A percentile compares a stretch with the other conserved stretches of the same genome.
Conservation (phyloP, 1,140 invertebrate species). For the Sitophilus oryzae region DNA sequence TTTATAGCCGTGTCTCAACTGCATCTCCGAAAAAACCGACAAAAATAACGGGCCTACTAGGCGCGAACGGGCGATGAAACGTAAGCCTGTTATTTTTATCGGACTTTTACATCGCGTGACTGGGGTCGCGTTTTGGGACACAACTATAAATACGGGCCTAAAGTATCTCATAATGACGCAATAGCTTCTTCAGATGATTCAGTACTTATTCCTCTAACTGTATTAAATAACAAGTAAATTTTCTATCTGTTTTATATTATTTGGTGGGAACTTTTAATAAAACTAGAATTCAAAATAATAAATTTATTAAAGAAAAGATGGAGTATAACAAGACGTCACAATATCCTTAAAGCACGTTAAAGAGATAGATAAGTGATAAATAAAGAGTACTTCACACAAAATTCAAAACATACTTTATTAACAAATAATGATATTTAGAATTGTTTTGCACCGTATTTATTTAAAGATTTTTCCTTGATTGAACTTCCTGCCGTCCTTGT, state of each 20-base stretch:
- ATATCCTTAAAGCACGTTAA: background rate
- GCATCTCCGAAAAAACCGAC: no score
- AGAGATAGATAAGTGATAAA: background rate
- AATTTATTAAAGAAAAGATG: background rate
- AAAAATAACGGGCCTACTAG: no score
- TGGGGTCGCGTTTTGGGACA: no score
- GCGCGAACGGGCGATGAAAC: no score
- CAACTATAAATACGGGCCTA: no score
- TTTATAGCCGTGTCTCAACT: no score
- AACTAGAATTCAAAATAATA: background rate
- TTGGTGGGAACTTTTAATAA: background rate
- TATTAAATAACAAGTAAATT: no score
- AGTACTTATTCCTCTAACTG: background rate
- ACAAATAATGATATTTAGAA: background rate
- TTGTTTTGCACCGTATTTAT: constrained; percentile 47
- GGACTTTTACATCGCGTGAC: no score
- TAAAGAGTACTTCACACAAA: background rate
- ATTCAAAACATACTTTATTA: background rate
- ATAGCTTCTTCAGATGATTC: background rate
- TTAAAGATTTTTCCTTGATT: constrained; percentile 99
- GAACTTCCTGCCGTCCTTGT: constrained; percentile 86
- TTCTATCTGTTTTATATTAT: background rate
- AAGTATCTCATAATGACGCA: no score
- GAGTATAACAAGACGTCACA: background rate
- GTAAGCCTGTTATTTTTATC: no score